A percentile compares a stretch with the other conserved stretches of the same genome.
phyloP scores from a whole-genome alignment of 1,140 invertebrate species.

The Archegozetes longisetosus region DNA sequence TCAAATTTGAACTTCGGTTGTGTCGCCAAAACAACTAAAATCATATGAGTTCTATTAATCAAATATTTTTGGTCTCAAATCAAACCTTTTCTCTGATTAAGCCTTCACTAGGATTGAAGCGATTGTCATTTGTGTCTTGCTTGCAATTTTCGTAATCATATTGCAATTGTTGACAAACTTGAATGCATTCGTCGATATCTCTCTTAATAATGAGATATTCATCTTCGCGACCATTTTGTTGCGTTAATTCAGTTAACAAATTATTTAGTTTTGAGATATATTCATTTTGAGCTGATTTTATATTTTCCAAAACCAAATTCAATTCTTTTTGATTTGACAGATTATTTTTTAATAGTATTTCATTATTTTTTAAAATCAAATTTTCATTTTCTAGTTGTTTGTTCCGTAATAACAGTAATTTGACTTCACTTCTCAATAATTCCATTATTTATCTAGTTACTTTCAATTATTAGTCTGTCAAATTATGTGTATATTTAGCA shows the following conservation, averaged over 20 bases:
- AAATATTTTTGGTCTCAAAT: too few species aligned
- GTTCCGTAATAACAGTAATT: background rate
- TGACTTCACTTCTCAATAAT: background rate
- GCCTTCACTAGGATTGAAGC: too few species aligned
- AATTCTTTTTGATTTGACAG: background rate
- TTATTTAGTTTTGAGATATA: background rate
- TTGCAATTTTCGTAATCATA: background rate
- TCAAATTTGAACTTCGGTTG: too few species aligned
- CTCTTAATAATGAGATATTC: background rate
- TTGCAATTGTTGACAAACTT: background rate
- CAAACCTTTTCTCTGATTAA: too few species aligned
- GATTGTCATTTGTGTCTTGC: background rate
- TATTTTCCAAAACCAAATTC: background rate
- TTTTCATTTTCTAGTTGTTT: background rate
- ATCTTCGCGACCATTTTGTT: background rate
- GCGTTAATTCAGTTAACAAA: background rate
- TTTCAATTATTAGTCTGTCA: too few species aligned
- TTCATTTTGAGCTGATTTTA: background rate
- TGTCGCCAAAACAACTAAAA: too few species aligned
- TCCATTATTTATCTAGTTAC: background rate
- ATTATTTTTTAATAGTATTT: background rate
- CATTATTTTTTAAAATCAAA: background rate
- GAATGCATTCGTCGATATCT: background rate
- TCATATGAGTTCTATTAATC: too few species aligned
- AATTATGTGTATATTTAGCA: too few species aligned